Base-by-base conservation (phyloP, 2,888 invertebrate species). In the Eilema caniola region DNA sequence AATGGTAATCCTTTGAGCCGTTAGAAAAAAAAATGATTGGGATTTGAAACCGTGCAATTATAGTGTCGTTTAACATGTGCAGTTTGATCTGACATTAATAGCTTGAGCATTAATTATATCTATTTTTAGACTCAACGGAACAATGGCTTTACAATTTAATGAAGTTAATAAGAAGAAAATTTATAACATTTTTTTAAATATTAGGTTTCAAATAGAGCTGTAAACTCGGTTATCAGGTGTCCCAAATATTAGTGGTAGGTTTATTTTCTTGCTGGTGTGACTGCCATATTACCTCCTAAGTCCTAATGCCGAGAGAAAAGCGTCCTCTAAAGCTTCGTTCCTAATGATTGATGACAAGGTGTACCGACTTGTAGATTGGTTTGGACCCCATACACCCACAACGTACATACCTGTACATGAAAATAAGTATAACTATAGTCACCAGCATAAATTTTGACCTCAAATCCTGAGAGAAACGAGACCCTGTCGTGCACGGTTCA, bases 21-120 rank as follows among this genome's bases (percentile, higher is more conserved):
- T 80, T 80, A 80, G 78, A 82, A 80, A 81, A 86, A 83, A 83
- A 79, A 76, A 71, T 70, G 72, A 82, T 82, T 80, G 70, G 72
- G 77, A 76, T 80, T 80, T 82, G 75, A 82, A 66, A 74, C 70
- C 74, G 70, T 67, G 78, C 81, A 83, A 82, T 85, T 85, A 84
- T 37, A 60, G 74, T 71, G 62, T 70, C 28, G 67, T 62, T 72
- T 66, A 63, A 72, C 37, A 60, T 66, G 66, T 69, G 56, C 63
- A 47, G 53, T 72, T 64, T 67, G 5, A 41, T 59, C 12, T 25
- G 47, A 56, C 59, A 69, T 47, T 69, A 69, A 62, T 70, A 20
- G n/a, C n/a, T 5, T 53, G n/a, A n/a, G 2, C 10, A n/a, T n/a
- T 2, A n/a, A 20, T n/a, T 53, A n/a, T n/a, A n/a, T n/a, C n/a